Conservation (phyloP, 2,797 vertebrate genomes). For the Avahi laniger region DNA sequence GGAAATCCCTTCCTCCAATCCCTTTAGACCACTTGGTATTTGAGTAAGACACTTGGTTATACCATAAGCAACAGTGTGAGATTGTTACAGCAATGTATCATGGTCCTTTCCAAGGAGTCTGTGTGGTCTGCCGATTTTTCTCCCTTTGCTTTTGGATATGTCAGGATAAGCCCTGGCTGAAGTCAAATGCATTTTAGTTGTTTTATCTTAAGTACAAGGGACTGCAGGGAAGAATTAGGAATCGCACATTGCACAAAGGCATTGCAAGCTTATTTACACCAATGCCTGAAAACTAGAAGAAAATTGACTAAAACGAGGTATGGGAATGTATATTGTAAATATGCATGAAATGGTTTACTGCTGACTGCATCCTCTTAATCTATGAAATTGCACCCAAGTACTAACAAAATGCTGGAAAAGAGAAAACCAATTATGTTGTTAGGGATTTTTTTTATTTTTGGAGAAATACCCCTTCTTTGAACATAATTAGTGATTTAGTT, state of each 20-base stretch:
- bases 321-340: neutral
- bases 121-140: neutral
- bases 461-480: conserved; percentile 5
- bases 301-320: neutral
- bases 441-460: neutral
- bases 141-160: neutral
- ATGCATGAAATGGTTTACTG: neutral
- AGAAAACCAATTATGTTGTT: neutral
- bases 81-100: neutral
- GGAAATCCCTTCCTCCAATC: neutral
- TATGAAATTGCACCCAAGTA: neutral
- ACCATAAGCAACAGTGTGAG: neutral
- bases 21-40: neutral
- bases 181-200: conserved; percentile 12
- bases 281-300: neutral
- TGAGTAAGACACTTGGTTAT: conserved; percentile 25
- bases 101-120: neutral
- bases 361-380: neutral
- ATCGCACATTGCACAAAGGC: neutral
- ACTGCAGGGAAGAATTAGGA: neutral
- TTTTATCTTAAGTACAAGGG: conserved; percentile 26
- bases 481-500: conserved; percentile 38
- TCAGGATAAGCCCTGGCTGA: conserved; percentile 13
- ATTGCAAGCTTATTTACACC: neutral
- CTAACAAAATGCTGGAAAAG: conserved; percentile 13